Percentiles rank a stretch among this genome's conserved stretches.
These are phyloP conservation scores for Gymnocephalus cernua DNA, from an alignment of 2,113 vertebrate genomes.

Conservation along the genomic window DNA sequence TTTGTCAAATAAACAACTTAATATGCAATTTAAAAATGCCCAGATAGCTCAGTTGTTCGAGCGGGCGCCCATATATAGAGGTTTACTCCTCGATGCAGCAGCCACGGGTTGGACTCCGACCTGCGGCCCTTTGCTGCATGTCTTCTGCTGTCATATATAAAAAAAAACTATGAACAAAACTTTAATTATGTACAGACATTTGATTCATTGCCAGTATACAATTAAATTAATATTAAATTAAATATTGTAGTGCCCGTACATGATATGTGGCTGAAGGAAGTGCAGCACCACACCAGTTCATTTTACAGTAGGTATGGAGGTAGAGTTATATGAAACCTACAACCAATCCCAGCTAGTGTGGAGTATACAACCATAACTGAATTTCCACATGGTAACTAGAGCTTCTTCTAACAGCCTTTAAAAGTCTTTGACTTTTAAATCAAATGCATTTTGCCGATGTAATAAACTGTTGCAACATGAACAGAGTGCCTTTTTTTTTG, in stretches of 20 bases:
- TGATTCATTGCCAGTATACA: neutral
- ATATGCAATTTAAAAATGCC: neutral
- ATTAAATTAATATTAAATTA: too few species aligned
- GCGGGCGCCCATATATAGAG: too few species aligned
- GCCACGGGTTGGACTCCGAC: too few species aligned
- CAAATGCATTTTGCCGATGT: slow-evolving; percentile 17
- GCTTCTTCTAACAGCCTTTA: slow-evolving; percentile 3
- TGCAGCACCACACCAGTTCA: too few species aligned
- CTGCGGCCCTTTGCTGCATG: too few species aligned
- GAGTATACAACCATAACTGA: neutral
- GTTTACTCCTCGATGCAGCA: too few species aligned
- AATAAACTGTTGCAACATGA: slow-evolving; percentile 39
- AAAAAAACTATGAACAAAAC: neutral
- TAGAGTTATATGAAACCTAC: neutral
- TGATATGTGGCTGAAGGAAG: too few species aligned
- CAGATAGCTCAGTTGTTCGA: too few species aligned
- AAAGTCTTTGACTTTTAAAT: slow-evolving; percentile 15
- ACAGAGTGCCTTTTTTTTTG: slow-evolving; percentile 28
- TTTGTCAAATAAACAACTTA: neutral
- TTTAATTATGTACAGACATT: too few species aligned
- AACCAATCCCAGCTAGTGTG: neutral
- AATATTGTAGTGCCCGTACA: neutral
- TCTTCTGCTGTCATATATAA: too few species aligned
- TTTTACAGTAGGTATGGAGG: neutral
- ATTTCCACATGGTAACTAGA: neutral